Conservation (phyloP, 2,888 invertebrate genomes). For the Drosophila peninsularis region DNA sequence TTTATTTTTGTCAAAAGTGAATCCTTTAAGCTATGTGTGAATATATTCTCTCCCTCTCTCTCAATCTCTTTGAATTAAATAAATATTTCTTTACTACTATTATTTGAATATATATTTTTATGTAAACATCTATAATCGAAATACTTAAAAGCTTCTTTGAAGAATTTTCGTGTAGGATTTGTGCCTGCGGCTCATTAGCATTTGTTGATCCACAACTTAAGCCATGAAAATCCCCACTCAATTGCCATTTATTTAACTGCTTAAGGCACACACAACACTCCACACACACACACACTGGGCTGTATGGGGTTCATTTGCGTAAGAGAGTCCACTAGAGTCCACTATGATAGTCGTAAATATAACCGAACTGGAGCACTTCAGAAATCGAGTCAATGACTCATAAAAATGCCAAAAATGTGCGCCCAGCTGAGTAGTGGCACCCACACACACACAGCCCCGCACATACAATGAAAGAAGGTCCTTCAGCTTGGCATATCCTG, state of each 20-base stretch:
- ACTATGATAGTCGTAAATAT: slow-evolving; percentile 44
- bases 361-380: slow-evolving; percentile 55
- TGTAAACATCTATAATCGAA: not conserved
- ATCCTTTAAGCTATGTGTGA: not conserved
- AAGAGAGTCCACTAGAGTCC: slow-evolving; percentile 40
- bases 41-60: too few relatives aligned
- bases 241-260: slow-evolving; percentile 43
- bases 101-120: not conserved
- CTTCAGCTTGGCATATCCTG: slow-evolving; percentile 30
- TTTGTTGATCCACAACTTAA: slow-evolving; percentile 54
- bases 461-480: slow-evolving; percentile 30
- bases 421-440: slow-evolving; percentile 50
- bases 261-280: slow-evolving; percentile 15
- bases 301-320: slow-evolving; percentile 49
- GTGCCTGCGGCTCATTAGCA: slow-evolving; percentile 34
- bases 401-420: slow-evolving; percentile 79
- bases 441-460: not conserved
- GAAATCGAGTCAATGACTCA: slow-evolving; percentile 80
- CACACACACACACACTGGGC: not conserved
- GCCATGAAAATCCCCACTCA: slow-evolving; percentile 40
- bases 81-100: not conserved
- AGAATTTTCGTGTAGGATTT: not conserved
- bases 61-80: too few relatives aligned
- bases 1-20: not conserved
- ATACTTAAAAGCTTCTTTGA: not conserved